phyloP scores from a whole-genome alignment of 1,140 invertebrate species.

The Batillaria attramentaria region DNA sequence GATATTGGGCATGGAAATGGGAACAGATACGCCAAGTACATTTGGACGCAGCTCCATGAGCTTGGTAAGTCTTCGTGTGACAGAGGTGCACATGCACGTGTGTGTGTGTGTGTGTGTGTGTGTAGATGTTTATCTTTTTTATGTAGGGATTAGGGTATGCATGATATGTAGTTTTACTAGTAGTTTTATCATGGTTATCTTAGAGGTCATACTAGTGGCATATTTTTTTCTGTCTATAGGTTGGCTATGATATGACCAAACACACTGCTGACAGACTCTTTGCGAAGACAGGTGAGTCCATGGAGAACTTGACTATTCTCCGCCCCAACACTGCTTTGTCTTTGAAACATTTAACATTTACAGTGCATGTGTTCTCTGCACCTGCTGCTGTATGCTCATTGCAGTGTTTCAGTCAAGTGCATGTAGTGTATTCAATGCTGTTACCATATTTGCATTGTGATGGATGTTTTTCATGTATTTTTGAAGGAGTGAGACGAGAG shows the following conservation, averaged over 20 bases:
- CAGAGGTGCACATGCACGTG: background rate
- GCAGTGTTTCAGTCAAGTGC: too few species aligned
- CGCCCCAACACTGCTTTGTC: too few species aligned
- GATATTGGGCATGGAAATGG: conserved; percentile 95
- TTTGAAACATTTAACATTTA: too few species aligned
- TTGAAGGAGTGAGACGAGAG: conserved; percentile 77
- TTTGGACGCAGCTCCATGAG: conserved; percentile 94
- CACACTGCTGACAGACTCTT: conserved; percentile 87
- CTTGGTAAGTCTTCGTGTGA: conserved; percentile 74
- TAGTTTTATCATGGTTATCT: too few species aligned
- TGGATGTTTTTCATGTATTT: conserved; percentile 28
- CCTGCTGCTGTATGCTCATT: too few species aligned
- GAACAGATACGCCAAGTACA: conserved; percentile 89
- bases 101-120: too few species aligned
- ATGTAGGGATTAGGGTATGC: too few species aligned
- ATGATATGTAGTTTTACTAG: background rate
- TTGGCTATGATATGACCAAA: conserved; percentile 96
- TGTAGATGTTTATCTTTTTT: too few species aligned
- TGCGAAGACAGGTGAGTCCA: conserved; percentile 77
- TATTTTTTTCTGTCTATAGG: conserved; percentile 73
- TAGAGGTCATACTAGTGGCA: too few species aligned
- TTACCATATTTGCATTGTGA: background rate
- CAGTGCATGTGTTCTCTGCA: too few species aligned
- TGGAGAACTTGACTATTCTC: too few species aligned
- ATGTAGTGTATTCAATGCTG: too few species aligned